Percentiles rank a stretch among this genome's conserved stretches.
phyloP scores from a whole-genome alignment of 2,113 vertebrate genomes.

The Blennius ocellaris region DNA sequence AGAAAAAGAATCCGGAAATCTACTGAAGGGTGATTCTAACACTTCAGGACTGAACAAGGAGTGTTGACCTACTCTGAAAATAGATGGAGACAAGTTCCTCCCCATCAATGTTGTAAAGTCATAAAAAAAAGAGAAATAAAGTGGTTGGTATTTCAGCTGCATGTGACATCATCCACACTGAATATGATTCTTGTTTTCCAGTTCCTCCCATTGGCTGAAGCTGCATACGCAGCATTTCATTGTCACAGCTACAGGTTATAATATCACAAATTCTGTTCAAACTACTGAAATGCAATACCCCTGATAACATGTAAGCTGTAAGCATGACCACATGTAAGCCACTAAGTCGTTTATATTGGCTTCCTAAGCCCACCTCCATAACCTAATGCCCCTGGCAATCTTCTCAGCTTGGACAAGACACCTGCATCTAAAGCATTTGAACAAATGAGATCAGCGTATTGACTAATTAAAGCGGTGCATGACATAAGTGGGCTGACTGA shows the following conservation, averaged over 20 bases:
- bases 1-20: constrained; percentile 20
- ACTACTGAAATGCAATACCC: constrained; percentile 20
- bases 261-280: background rate
- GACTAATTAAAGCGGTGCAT: constrained; percentile 77
- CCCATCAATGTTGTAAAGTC: constrained; percentile 1
- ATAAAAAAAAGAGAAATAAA: background rate
- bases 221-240: constrained; percentile 3
- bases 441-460: constrained; percentile 79
- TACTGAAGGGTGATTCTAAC: constrained; percentile 56
- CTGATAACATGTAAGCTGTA: constrained; percentile 39
- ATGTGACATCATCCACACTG: background rate
- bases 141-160: background rate
- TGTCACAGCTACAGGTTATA: background rate
- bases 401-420: constrained; percentile 69
- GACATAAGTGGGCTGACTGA: constrained; percentile 50
- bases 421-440: constrained; percentile 76
- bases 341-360: constrained; percentile 50
- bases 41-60: constrained; percentile 38
- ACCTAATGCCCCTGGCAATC: constrained; percentile 65
- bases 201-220: background rate
- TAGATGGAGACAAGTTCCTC: constrained; percentile 20
- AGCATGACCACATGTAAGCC: constrained; percentile 51
- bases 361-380: constrained; percentile 59
- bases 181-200: constrained; percentile 23
- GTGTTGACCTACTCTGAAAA: constrained; percentile 36